Evolutionary conservation across 1,140 invertebrate species (phyloP).

Genomic region (Capitella teleta): DNA sequence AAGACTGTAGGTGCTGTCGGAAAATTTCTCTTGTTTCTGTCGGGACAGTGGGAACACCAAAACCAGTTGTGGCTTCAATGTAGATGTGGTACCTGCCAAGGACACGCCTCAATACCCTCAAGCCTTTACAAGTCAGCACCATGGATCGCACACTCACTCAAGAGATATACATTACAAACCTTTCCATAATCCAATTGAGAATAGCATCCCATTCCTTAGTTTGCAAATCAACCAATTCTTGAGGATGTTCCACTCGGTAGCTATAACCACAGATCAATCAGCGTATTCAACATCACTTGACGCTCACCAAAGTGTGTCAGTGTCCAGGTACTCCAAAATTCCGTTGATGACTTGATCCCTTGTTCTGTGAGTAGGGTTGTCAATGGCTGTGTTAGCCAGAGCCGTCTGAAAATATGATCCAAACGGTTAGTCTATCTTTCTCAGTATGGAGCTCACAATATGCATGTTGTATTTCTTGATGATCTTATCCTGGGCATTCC

Average conservation of each 20-base stretch:
- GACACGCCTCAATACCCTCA: constrained; percentile 5
- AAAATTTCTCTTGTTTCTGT: constrained; percentile 56
- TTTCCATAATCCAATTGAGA: constrained; percentile 66
- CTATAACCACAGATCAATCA: no score
- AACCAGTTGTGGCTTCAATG: constrained; percentile 57
- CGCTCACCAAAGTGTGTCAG: constrained; percentile 61
- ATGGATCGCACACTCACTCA: neutral
- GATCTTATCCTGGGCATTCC: constrained; percentile 68
- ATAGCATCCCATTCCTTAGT: constrained; percentile 73
- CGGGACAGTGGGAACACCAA: constrained; percentile 55
- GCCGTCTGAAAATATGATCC: constrained; percentile 54
- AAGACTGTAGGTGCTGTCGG: constrained; percentile 60
- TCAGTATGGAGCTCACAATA: constrained; percentile 51
- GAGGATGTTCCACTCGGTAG: constrained; percentile 30
- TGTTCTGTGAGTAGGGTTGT: constrained; percentile 73
- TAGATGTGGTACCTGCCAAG: constrained; percentile 58
- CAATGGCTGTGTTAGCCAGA: constrained; percentile 77
- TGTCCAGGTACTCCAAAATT: constrained; percentile 70
- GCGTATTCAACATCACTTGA: no score
- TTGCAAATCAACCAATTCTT: constrained; percentile 59
- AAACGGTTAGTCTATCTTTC: neutral
- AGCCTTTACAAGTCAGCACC: neutral
- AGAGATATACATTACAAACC: constrained; percentile 29
- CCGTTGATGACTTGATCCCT: constrained; percentile 62
- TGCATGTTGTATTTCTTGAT: constrained; percentile 77